These are phyloP conservation scores for Cryptotermes secundus DNA, from an alignment of 1,140 invertebrate species.

Conservation along the genomic window DNA sequence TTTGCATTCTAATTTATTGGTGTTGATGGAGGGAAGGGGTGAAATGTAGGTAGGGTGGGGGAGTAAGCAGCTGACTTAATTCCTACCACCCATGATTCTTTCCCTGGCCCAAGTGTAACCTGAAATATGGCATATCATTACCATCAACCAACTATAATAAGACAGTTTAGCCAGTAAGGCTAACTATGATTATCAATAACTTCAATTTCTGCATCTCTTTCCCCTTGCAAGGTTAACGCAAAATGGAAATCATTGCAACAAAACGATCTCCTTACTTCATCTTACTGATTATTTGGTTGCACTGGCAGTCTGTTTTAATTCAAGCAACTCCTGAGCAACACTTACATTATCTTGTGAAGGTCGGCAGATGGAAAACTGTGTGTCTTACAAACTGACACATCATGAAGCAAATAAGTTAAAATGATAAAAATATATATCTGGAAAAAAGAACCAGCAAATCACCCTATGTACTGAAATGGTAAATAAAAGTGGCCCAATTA, in stretches of 20 bases:
- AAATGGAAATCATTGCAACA: not conserved
- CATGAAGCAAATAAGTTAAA: slow-evolving; percentile 17
- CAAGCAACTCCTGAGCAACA: not conserved
- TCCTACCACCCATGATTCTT: too few relatives aligned
- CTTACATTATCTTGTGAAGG: not conserved
- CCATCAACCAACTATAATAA: slow-evolving; percentile 1
- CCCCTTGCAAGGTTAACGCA: not conserved
- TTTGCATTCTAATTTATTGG: too few relatives aligned
- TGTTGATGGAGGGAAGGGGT: too few relatives aligned
- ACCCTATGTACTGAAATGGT: not conserved
- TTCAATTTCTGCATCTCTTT: not conserved
- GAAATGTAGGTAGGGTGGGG: too few relatives aligned
- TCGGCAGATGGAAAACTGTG: not conserved
- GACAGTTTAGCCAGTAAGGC: not conserved
- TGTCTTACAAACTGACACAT: not conserved
- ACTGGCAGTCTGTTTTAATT: not conserved
- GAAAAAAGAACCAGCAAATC: not conserved
- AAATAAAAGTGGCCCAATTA: too few relatives aligned
- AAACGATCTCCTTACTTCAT: not conserved
- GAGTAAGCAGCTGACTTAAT: too few relatives aligned
- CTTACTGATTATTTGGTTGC: not conserved
- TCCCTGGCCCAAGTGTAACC: not conserved
- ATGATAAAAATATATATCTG: not conserved
- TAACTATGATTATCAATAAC: not conserved
- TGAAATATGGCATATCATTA: not conserved